phyloP scores from a whole-genome alignment of 2,797 vertebrate species.

The Cryptoblepharus egeriae region DNA sequence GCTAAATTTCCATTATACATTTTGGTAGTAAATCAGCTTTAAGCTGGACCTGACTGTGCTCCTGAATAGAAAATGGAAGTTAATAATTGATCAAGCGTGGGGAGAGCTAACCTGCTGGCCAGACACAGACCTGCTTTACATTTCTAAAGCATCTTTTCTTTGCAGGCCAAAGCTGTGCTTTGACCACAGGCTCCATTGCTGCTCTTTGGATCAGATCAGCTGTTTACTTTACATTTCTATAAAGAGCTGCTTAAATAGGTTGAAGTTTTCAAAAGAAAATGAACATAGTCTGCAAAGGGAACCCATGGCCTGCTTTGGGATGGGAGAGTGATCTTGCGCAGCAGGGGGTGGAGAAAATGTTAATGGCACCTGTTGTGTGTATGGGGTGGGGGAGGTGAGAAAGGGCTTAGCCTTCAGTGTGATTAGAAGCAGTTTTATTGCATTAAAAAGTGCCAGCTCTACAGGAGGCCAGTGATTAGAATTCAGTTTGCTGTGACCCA shows the following conservation, averaged over 20 bases:
- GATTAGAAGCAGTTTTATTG: slow-evolving; percentile 31
- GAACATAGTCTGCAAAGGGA: slow-evolving; percentile 46
- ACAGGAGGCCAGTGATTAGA: neutral
- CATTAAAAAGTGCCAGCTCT: slow-evolving; percentile 8
- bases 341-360: slow-evolving; percentile 6
- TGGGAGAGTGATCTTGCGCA: slow-evolving; percentile 37
- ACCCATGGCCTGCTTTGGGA: slow-evolving; percentile 18
- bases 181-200: slow-evolving; percentile 55
- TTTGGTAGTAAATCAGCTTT: slow-evolving; percentile 10
- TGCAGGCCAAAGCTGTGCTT: slow-evolving; percentile 57
- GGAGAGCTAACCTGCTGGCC: slow-evolving; percentile 40
- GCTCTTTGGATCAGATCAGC: slow-evolving; percentile 55
- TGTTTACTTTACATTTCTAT: slow-evolving; percentile 60
- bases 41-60: slow-evolving; percentile 19
- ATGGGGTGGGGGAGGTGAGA: slow-evolving; percentile 21
- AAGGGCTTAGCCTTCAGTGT: slow-evolving; percentile 8
- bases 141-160: slow-evolving; percentile 71
- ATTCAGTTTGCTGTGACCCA: neutral
- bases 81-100: slow-evolving; percentile 40
- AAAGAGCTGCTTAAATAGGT: slow-evolving; percentile 51
- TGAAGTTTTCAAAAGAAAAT: slow-evolving; percentile 48
- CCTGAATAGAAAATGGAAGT: slow-evolving; percentile 43
- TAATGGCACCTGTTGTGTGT: slow-evolving; percentile 43
- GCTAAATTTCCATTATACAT: slow-evolving; percentile 19
- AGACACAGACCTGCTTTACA: slow-evolving; percentile 58